Base-by-base conservation (phyloP, 2,113 vertebrate genomes). In the Grallaria varia region DNA sequence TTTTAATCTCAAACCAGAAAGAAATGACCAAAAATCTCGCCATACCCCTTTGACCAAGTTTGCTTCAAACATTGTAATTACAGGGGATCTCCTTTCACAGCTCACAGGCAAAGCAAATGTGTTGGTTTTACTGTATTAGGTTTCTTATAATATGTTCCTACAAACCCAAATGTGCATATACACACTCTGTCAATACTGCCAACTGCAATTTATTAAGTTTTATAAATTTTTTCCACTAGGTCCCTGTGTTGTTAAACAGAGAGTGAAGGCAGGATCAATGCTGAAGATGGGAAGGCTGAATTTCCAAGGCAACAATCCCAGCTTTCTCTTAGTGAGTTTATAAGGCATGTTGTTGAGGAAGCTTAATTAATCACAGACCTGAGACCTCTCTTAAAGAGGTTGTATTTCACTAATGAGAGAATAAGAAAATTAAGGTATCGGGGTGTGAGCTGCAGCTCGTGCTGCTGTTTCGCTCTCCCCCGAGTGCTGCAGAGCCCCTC, bases 91-190 rank as follows among this genome's bases (percentile, higher is more conserved):
- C 17, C 86, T 96, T 97, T 96, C 93, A 94, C 95, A 95, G 83
- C 93, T 96, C 91, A 59, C 52, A 90, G 80, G 67, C 94, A 92
- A 84, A 86, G 88, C 91, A 96, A 96, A 95, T 93, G 69, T 86
- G 89, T 93, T 96, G 88, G 86, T 66, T 95, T 95, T 92, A 78
- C 77, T 92, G 90, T 95, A 95, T 97, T 96, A 96, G 89, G 67
- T 94, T 92, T 77, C 86, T 95, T 90, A 52, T 78, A 81, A 92
- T 80, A 37, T 0, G 9, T 77, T 92, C 80, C 40, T 87, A n/a
- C 56, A 60, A 67, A 90, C 49, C 24, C 91, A 84, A 84, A 90
- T 87, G 89, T 72, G 89, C 76, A 25, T n/a, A 50, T 74, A 81
- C 89, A 73, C 55, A 50, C 84, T 89, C 80, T 78, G 93, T 95